These are phyloP conservation scores for Herpailurus yagouaroundi DNA, from an alignment of 2,113 vertebrate species.

Conservation along the genomic window DNA sequence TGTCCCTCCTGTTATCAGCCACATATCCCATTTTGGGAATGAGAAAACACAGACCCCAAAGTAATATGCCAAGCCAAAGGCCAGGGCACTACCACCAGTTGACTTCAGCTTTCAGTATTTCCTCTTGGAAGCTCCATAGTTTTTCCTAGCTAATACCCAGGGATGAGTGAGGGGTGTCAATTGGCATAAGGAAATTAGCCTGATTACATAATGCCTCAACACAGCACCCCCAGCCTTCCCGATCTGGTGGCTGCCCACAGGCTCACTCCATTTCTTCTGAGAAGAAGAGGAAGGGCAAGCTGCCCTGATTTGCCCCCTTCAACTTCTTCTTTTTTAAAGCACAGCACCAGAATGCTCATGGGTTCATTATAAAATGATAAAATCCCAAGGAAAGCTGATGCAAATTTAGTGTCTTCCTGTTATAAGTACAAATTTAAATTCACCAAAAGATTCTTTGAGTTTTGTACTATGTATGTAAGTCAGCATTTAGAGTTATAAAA, in stretches of 20 bases:
- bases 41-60: background rate
- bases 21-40: background rate
- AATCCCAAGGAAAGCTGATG: background rate
- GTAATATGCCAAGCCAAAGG: background rate
- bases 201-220: background rate
- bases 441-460: conserved; percentile 4
- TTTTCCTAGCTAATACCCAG: background rate
- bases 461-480: background rate
- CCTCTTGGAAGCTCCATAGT: background rate
- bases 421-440: background rate
- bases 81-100: background rate
- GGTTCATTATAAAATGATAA: background rate
- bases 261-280: background rate
- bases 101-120: background rate
- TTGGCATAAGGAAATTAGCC: background rate
- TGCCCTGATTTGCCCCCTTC: background rate
- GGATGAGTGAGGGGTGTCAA: background rate
- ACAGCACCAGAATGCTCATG: background rate
- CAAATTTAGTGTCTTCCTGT: background rate
- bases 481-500: background rate
- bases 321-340: background rate
- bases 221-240: background rate
- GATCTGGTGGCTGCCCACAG: background rate
- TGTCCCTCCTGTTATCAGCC: background rate
- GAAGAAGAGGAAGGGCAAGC: background rate